A percentile compares a stretch with the other conserved stretches of the same genome.
Conservation (phyloP, 2,888 invertebrate species). For the Bruchidius siliquastri region DNA sequence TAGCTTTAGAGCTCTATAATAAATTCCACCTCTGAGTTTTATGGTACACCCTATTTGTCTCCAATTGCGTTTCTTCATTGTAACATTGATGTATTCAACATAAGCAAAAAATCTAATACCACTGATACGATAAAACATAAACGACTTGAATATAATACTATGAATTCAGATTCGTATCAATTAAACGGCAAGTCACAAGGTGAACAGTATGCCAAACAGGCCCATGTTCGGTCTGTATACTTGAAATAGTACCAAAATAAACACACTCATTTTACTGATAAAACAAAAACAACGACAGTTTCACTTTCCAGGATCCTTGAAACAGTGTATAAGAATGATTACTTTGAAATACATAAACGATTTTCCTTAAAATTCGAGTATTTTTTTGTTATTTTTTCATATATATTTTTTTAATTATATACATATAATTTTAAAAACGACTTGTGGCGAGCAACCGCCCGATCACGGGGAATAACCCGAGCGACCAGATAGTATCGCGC, state of each 20-base stretch:
- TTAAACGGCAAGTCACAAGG: too few relatives aligned
- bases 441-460: conserved; percentile 36
- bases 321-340: conserved; percentile 45
- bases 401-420: conserved; percentile 41
- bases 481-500: conserved; percentile 20
- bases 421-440: conserved; percentile 50
- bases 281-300: conserved; percentile 22
- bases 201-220: too few relatives aligned
- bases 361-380: conserved; percentile 46
- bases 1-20: too few relatives aligned
- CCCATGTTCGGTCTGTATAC: conserved; percentile 12
- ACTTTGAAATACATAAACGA: conserved; percentile 47
- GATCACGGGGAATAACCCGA: conserved; percentile 28
- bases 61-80: too few relatives aligned
- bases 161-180: too few relatives aligned
- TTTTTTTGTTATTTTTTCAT: conserved; percentile 39
- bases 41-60: too few relatives aligned
- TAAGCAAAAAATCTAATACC: too few relatives aligned
- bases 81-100: too few relatives aligned
- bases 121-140: too few relatives aligned
- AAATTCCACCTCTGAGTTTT: too few relatives aligned
- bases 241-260: conserved; percentile 26
- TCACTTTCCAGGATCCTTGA: conserved; percentile 19
- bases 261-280: neutral
- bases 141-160: too few relatives aligned